Conservation (phyloP, 2,113 vertebrate species). For the Siphamia tubifer region DNA sequence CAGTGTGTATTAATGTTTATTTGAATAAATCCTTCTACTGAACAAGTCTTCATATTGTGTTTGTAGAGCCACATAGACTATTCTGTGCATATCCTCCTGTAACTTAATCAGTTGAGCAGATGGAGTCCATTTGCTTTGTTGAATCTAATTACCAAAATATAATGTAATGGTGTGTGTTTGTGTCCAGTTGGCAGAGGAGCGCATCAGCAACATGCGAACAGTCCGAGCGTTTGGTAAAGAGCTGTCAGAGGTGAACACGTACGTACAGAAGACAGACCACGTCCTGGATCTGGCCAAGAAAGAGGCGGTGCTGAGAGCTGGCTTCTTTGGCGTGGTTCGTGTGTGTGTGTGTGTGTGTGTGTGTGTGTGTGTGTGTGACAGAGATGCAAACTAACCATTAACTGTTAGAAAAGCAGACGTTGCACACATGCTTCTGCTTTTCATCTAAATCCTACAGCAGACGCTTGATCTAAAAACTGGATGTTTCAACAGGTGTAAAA, state of each 20-base stretch:
- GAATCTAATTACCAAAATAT: neutral
- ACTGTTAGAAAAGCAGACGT: constrained; percentile 8
- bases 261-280: constrained; percentile 79
- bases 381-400: constrained; percentile 14
- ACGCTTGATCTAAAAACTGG: no score
- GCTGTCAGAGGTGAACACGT: constrained; percentile 84
- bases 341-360: no score
- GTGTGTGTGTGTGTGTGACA: no score
- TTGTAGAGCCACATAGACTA: neutral
- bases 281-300: constrained; percentile 87
- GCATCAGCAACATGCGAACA: constrained; percentile 94
- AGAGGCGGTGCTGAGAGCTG: constrained; percentile 86
- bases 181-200: constrained; percentile 92
- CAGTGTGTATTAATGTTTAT: neutral
- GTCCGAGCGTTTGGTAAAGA: constrained; percentile 96
- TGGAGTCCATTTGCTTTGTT: constrained; percentile 4
- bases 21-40: neutral
- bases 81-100: neutral
- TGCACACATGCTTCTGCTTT: constrained; percentile 46
- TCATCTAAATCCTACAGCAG: neutral
- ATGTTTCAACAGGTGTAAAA: neutral
- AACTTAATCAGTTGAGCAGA: constrained; percentile 8
- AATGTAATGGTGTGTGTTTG: neutral
- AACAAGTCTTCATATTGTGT: neutral
- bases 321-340: constrained; percentile 94